A percentile compares a stretch with the other conserved stretches of the same genome.
phyloP scores from a whole-genome alignment of 2,888 invertebrate species.

The Cataglyphis altisquamis region DNA sequence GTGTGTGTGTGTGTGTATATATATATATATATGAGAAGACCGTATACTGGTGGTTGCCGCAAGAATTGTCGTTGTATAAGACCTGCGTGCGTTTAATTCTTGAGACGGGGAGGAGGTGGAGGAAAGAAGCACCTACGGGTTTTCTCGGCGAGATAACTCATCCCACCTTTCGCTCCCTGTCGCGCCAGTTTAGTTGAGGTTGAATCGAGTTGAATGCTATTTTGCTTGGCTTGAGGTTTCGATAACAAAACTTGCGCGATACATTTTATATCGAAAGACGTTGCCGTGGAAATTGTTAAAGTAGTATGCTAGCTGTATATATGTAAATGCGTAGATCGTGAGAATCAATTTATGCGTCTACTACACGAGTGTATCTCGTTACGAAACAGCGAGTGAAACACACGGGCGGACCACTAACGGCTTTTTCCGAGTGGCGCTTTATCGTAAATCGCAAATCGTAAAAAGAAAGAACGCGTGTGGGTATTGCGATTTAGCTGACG shows the following conservation, averaged over 20 bases:
- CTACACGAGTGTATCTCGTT: not conserved
- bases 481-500: slow-evolving; percentile 28
- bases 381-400: not conserved
- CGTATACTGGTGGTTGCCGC: slow-evolving; percentile 30
- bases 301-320: not conserved
- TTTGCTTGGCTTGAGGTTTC: not conserved
- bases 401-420: slow-evolving; percentile 1
- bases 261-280: not conserved
- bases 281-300: not conserved
- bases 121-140: not conserved
- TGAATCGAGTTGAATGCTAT: not conserved
- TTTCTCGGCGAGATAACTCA: slow-evolving; percentile 1
- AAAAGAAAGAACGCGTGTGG: slow-evolving; percentile 8
- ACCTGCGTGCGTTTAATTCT: slow-evolving; percentile 48
- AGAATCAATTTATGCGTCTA: slow-evolving; percentile 4
- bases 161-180: not conserved
- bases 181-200: not conserved
- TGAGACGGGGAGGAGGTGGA: not conserved
- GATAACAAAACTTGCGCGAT: not conserved
- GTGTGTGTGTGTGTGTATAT: slow-evolving; percentile 36
- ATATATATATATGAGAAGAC: slow-evolving; percentile 27
- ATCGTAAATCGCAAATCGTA: slow-evolving; percentile 16
- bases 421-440: not conserved
- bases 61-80: slow-evolving; percentile 37
- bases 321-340: not conserved